These are phyloP conservation scores for Homarus americanus DNA, from an alignment of 1,140 invertebrate species.

Conservation along the genomic window DNA sequence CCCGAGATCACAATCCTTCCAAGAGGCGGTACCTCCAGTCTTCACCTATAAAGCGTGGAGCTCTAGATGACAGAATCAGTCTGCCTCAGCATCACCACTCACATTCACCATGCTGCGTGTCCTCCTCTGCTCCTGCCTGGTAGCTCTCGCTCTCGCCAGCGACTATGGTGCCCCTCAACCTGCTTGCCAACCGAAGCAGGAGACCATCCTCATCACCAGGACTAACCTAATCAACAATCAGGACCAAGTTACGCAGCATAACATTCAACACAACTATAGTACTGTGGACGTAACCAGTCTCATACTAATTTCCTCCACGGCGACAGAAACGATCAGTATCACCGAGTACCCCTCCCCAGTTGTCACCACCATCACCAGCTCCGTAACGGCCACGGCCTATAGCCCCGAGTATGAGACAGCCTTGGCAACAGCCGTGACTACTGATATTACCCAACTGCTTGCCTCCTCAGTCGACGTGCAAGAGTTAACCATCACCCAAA, in stretches of 20 bases:
- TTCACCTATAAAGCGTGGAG: background rate
- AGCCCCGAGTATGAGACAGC: background rate
- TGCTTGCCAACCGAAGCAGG: slow-evolving; percentile 5
- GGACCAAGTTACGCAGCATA: background rate
- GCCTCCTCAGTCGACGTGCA: background rate
- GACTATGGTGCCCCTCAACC: background rate
- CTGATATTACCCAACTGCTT: background rate
- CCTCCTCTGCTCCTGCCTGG: background rate
- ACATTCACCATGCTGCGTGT: background rate
- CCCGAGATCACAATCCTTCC: background rate
- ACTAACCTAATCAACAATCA: background rate
- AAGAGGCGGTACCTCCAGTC: background rate
- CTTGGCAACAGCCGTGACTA: slow-evolving; percentile 12
- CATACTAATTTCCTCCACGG: slow-evolving; percentile 13
- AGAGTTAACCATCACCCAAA: slow-evolving; percentile 43
- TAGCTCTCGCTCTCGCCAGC: background rate
- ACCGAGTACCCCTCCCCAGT: slow-evolving; percentile 18
- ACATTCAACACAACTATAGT: slow-evolving; percentile 11
- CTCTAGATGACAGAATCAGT: too few relatives aligned
- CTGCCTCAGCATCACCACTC: background rate
- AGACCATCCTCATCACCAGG: slow-evolving; percentile 32
- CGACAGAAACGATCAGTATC: background rate
- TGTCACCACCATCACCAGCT: slow-evolving; percentile 22
- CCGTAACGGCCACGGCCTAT: slow-evolving; percentile 18
- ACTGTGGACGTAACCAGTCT: slow-evolving; percentile 13